Evolutionary conservation across 2,113 vertebrate genomes (phyloP), one percentile per base, ranked within the genome.

Genomic region (Cisticola juncidis): DNA sequence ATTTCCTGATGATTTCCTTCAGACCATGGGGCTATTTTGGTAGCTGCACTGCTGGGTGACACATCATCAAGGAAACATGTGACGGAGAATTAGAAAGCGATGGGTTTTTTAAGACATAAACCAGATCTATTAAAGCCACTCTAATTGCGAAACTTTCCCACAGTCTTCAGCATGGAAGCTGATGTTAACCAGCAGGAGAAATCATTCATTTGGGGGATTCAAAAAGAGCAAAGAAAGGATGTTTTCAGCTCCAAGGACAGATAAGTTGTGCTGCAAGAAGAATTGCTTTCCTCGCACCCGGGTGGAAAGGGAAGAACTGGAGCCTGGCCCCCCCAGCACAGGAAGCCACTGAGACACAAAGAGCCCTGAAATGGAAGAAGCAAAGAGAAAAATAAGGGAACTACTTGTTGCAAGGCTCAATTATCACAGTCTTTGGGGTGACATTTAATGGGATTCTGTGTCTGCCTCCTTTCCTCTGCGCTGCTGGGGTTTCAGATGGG

Each of bases 1-100:
- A 65, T 96, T 95, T 97, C 97, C 94, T 90, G 91, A 93, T 45
- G 38, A 83, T 94, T 91, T 96, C 94, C 93, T 88, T 88, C 80
- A 66, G 85, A 65, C 65, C 6, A 2, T 31, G 29, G 31, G 83
- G 69, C 80, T 96, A 77, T 96, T 95, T 92, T 74, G 71, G 94
- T 93, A 70, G 94, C 74, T 25, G 12, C n/a, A 8, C 81, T 60
- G 86, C 95, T 82, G 93, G 2, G 26, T 2, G 31, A 80, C 68
- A 88, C 61, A 58, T 90, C 78, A 92, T 88, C 89, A 92, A 83
- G 89, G 94, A 96, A 91, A 92, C 72, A 88, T 70, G 90, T 81
- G 73, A 91, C 3, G 42, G 71, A 71, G 94, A 92, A 90, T 83
- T 91, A 90, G 82, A 95, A 95, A 96, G 91, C 71, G 6, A 80